A percentile compares a stretch with the other conserved stretches of the same genome.
Conservation (phyloP, 64 coral and sea anemone species). For the Montipora efflorescens region DNA sequence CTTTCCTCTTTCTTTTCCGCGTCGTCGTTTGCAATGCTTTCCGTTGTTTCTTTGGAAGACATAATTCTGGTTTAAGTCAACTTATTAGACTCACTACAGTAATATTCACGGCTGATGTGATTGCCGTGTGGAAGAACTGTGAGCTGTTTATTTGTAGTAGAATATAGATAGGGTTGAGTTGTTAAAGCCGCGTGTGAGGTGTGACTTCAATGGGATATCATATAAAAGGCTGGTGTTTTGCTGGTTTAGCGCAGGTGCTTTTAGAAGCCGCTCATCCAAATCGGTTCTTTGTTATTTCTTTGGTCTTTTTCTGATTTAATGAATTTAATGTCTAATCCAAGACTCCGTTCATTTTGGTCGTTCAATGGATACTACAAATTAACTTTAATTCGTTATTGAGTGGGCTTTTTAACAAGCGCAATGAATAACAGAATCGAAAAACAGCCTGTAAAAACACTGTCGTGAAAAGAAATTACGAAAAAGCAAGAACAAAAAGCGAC, state of each 20-base stretch:
- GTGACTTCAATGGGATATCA: constrained; percentile 15
- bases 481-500: too few species aligned
- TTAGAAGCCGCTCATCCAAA: background rate
- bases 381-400: too few species aligned
- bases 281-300: background rate
- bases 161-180: background rate
- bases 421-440: too few species aligned
- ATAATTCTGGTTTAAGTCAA: background rate
- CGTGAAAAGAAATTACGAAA: too few species aligned
- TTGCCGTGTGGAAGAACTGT: background rate
- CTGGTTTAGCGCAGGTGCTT: constrained; percentile 36
- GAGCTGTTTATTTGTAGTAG: constrained; percentile 2
- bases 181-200: constrained; percentile 16
- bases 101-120: background rate
- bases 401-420: too few species aligned
- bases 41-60: constrained; percentile 6
- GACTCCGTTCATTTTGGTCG: too few species aligned
- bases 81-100: background rate
- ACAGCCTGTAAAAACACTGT: too few species aligned
- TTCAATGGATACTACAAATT: too few species aligned
- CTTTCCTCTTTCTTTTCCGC: constrained; percentile 35
- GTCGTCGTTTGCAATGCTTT: background rate
- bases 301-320: background rate
- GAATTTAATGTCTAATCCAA: too few species aligned
- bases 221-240: constrained; percentile 30